Base-by-base conservation (phyloP, 1,140 invertebrate genomes). In the Bombyx mandarina region DNA sequence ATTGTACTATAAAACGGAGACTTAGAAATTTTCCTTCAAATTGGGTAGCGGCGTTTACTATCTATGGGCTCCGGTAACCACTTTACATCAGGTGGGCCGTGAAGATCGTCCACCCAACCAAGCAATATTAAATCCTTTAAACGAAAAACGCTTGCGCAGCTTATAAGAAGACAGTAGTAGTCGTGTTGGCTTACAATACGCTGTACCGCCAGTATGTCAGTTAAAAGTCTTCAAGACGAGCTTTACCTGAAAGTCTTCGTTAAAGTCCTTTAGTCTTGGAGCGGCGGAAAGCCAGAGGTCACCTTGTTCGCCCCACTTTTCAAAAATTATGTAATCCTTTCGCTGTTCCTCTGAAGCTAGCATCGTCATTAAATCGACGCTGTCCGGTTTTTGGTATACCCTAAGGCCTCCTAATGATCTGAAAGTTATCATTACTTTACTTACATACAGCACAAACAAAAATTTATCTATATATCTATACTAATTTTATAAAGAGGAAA, bases 211-310 rank as follows among this genome's bases (percentile, higher is more conserved):
- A 18, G 12, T 18, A 18, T 18, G 12, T 18, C 12, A 18, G 12
- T 18, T 43, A 43, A 52, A 61, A 18, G 1, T 1, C 22, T 46
- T 8, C 12, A 47, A 47, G 9, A 47, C 45, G 7, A 47, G 26
- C 26, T 7, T 70, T 79, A 93, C 93, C 88, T 94, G 93, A 73
- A 93, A 94, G 66, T 90, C 88, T 18, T 88, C 82, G 3, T 82
- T 68, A 7, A 88, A 76, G 44, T 78, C 55, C 0, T 84, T 88
- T 7, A 94, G 75, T 52, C 82, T 60, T n/a, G 91, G 79, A 9
- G 90, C 83, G 7, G 89, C 91, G 18, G 86, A 77, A 9, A 85
- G 82, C 94, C 94, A 95, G n/a, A 78, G 61, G 71, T 94, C 90
- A 4, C 93, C 94, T 69, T 93, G 91, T 69, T 94, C 91, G 1